Base-by-base conservation (phyloP, 2,888 invertebrate genomes). In the Dicyrtoma fusca region DNA sequence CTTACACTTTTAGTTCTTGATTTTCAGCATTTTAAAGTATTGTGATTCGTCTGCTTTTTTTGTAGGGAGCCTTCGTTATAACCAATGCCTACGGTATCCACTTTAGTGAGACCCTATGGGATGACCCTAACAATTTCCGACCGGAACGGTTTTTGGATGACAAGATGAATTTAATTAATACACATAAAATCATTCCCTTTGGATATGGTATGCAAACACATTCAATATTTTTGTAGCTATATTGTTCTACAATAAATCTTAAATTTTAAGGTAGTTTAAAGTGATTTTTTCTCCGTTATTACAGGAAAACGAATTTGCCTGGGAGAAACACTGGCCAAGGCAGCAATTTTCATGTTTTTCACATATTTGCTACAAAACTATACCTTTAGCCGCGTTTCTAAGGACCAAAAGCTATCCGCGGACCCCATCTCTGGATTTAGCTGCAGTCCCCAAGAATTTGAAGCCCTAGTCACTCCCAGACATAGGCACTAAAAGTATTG, bases 251-350 rank as follows among this genome's bases (percentile, higher is more conserved):
- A 34, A 34, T 5, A 34, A 34, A 3, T 34, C 4, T 34, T n/a
- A n/a, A n/a, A 34, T 34, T 34, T 3, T 8, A 34, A 34, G 34
- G 8, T 34, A 5, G n/a, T n/a, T n/a, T n/a, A n/a, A n/a, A n/a
- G n/a, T n/a, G n/a, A n/a, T n/a, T n/a, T n/a, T n/a, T n/a, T n/a
- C n/a, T n/a, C n/a, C n/a, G 6, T 57, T 21, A 5, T 57, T 57
- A 17, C 57, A 57, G 57, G 57, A 14, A 57, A 57, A 17, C 57
- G 57, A 10, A 11, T 57, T 6, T 57, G 57, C 13, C 57, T 23
- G 5, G 57, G 57, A 57, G 57, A 57, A 57, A 3, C 23, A 4
- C 5, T 57, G 19, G 57, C 19, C 3, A 57, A 57, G 19, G 57
- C 57, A 19, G 23, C 57, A 17, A 23, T 57, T 57, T 57, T 57